Evolutionary conservation across 2,113 vertebrate genomes (phyloP), one percentile per base, ranked within the genome.

Genomic region (Erinaceus europaeus): DNA sequence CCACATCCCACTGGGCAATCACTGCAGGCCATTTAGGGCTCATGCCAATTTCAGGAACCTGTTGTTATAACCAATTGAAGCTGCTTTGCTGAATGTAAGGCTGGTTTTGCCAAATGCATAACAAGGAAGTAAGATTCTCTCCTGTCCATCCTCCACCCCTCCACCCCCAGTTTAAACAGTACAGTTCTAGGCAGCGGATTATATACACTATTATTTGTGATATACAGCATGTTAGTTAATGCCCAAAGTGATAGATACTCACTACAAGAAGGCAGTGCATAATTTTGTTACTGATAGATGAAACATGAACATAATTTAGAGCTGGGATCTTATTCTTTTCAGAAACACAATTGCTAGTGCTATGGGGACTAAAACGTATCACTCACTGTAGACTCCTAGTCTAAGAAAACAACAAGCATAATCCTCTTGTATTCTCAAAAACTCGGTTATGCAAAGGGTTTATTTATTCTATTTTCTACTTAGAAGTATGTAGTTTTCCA

Each of bases 201-300:
- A 17, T 20, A 57, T 42, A 48, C 82, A 67, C 50, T 77, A 65
- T 86, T 87, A 92, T 71, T 69, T 94, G 89, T 80, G n/a, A 94
- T 48, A 15, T 36, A 72, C 11, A 55, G 21, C 18, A 42, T 89
- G 89, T 79, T 84, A 95, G 78, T 48, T 88, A 87, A 93, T 84
- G 78, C 50, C 81, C 90, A 95, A 93, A 32, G 32, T 85, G 20
- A 94, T 96, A 84, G 46, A 48, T 20, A 75, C 34, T 44, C 48
- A 94, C 90, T 93, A 95, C 34, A 91, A 89, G 83, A 93, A 95
- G 87, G 42, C 46, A 84, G 23, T 62, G 86, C 72, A 88, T 90
- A 92, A n/a, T 95, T 94, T 81, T 71, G 42, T 67, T 23, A 17
- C 78, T 87, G 44, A 85, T 92, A 88, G 53, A 78, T 77, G 81